Evolutionary conservation across 2,113 vertebrate genomes (phyloP).

Genomic region (Irena cyanogastra): DNA sequence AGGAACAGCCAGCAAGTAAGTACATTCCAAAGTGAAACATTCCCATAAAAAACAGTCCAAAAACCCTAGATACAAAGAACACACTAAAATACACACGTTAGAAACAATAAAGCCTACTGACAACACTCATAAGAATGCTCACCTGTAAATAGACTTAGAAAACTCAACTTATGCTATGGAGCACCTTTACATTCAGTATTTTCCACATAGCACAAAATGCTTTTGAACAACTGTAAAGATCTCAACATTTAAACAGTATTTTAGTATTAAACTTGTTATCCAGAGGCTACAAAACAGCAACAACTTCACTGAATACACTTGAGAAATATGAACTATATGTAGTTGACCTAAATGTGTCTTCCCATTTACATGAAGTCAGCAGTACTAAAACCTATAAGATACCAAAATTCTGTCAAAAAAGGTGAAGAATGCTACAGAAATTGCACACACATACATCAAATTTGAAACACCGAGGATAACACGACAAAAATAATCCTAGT

Average conservation of each 20-base stretch:
- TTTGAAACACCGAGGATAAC: neutral
- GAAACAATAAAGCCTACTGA: neutral
- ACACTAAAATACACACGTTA: fast-evolving
- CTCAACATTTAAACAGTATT: neutral
- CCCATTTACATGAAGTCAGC: neutral
- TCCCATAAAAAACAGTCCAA: neutral
- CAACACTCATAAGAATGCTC: neutral
- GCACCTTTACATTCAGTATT: neutral
- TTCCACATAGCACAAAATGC: neutral
- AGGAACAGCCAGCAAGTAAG: neutral
- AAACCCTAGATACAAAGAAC: neutral
- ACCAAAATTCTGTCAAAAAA: neutral
- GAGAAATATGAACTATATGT: neutral
- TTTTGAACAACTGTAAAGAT: neutral
- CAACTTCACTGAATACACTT: neutral
- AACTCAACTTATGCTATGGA: neutral
- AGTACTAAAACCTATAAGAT: neutral
- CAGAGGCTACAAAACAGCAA: neutral
- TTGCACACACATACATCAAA: neutral
- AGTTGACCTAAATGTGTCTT: neutral
- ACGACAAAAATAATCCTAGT: neutral
- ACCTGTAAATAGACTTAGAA: neutral
- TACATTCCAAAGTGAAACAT: neutral
- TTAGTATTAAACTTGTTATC: neutral
- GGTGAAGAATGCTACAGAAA: neutral